Evolutionary conservation across 2,797 vertebrate genomes (phyloP).

Genomic region (Tolypeutes matacus): DNA sequence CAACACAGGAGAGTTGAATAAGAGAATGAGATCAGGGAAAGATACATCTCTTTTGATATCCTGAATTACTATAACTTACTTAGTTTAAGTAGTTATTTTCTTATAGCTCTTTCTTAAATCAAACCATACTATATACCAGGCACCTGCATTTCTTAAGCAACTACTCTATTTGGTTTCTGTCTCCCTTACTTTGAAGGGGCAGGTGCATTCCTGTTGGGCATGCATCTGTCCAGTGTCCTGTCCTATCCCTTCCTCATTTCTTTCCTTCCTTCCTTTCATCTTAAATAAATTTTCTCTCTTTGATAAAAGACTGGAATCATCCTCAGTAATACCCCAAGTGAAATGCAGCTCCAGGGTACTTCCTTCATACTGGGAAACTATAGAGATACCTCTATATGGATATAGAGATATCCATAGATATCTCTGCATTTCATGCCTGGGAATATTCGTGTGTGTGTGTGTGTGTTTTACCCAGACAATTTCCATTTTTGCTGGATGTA

Average conservation of each 20-base stretch:
- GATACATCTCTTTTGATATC: neutral
- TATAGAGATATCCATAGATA: too few relatives aligned
- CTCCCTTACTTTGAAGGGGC: slow-evolving; percentile 19
- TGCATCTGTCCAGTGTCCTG: neutral
- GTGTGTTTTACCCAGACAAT: neutral
- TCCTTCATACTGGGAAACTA: neutral
- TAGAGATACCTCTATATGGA: neutral
- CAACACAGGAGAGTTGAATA: neutral
- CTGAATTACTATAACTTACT: neutral
- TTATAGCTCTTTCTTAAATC: neutral
- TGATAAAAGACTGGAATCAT: neutral
- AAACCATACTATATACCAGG: neutral
- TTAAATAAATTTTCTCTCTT: neutral
- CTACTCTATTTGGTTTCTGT: neutral
- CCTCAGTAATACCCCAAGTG: neutral
- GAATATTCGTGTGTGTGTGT: neutral
- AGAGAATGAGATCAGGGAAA: neutral
- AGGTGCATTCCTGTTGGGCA: neutral
- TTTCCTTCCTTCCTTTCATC: neutral
- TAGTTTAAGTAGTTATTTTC: neutral
- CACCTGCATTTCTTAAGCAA: neutral
- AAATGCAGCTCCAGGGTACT: neutral
- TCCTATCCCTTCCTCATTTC: neutral
- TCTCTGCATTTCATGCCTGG: neutral
- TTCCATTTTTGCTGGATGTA: neutral